phyloP scores from a whole-genome alignment of 1,140 invertebrate species.

The Gonatopus flavifemur region DNA sequence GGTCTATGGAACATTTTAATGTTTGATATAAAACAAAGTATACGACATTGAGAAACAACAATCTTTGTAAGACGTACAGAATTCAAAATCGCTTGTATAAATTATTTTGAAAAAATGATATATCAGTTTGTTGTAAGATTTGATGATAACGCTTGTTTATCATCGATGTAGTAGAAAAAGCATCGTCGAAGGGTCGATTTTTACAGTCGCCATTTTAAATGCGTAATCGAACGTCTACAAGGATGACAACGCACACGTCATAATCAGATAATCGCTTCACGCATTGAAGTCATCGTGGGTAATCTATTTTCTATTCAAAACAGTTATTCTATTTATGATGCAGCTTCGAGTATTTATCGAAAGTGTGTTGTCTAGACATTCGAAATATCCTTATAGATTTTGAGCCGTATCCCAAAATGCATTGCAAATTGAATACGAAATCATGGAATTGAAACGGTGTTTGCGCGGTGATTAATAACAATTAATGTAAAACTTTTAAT shows the following conservation, averaged over 20 bases:
- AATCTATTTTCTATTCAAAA: conserved; percentile 10
- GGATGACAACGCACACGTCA: conserved; percentile 23
- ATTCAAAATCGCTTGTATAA: too few relatives aligned
- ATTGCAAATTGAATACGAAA: conserved; percentile 24
- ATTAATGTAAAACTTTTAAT: conserved; percentile 11
- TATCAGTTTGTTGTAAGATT: too few relatives aligned
- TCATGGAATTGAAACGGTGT: conserved; percentile 28
- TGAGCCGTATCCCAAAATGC: conserved; percentile 30
- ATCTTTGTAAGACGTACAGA: too few relatives aligned
- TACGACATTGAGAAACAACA: too few relatives aligned
- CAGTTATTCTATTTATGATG: conserved; percentile 14
- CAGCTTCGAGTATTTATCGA: conserved; percentile 1
- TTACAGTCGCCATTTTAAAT: conserved; percentile 39
- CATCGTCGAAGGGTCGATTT: too few relatives aligned
- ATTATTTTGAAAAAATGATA: too few relatives aligned
- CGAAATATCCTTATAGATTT: conserved; percentile 36
- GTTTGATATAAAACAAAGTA: too few relatives aligned
- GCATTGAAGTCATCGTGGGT: conserved; percentile 16
- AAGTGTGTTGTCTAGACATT: neutral
- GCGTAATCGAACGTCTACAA: conserved; percentile 28
- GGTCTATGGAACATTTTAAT: too few relatives aligned
- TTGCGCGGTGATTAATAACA: conserved; percentile 14
- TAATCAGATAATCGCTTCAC: conserved; percentile 2
- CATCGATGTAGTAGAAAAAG: too few relatives aligned
- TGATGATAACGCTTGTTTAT: too few relatives aligned